These are phyloP conservation scores for Drosophila yakuba DNA, from an alignment of 1,140 invertebrate genomes.

Conservation along the genomic window DNA sequence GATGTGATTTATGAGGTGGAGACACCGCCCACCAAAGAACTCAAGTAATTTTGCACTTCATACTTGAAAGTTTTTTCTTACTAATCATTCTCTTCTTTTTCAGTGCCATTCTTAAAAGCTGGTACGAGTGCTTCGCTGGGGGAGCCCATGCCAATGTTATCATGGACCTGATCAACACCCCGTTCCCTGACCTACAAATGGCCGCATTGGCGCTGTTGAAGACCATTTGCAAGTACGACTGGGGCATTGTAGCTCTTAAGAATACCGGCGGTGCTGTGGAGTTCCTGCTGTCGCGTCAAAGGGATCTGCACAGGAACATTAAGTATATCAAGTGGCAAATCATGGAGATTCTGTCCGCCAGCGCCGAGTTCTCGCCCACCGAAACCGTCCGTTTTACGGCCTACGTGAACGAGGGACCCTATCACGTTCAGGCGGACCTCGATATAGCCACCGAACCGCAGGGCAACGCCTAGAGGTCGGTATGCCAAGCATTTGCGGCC, in stretches of 20 bases:
- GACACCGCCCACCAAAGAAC: slow-evolving; percentile 14
- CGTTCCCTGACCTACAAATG: slow-evolving; percentile 88
- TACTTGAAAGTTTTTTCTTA: background rate
- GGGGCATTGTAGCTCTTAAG: slow-evolving; percentile 88
- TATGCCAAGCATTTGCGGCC: slow-evolving; percentile 18
- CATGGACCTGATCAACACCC: slow-evolving; percentile 86
- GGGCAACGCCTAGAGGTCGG: slow-evolving; percentile 30
- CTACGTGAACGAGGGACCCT: slow-evolving; percentile 90
- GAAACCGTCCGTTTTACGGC: slow-evolving; percentile 87
- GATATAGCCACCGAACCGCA: slow-evolving; percentile 89
- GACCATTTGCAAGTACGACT: slow-evolving; percentile 86
- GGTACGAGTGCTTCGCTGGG: slow-evolving; percentile 85
- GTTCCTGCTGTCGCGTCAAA: slow-evolving; percentile 89
- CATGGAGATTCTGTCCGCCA: slow-evolving; percentile 88
- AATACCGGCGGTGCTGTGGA: slow-evolving; percentile 89
- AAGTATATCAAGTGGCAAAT: slow-evolving; percentile 91
- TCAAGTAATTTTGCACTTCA: slow-evolving; percentile 21
- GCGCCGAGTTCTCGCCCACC: slow-evolving; percentile 88
- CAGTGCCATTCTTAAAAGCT: slow-evolving; percentile 85
- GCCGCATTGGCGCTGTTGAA: slow-evolving; percentile 86
- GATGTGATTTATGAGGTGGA: slow-evolving; percentile 86
- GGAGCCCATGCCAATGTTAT: slow-evolving; percentile 84
- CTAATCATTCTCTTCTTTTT: slow-evolving; percentile 2
- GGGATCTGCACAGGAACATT: slow-evolving; percentile 89
- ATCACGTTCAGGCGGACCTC: slow-evolving; percentile 87